phyloP scores from a whole-genome alignment of 1,140 invertebrate species.

The Nasonia longicornis region DNA sequence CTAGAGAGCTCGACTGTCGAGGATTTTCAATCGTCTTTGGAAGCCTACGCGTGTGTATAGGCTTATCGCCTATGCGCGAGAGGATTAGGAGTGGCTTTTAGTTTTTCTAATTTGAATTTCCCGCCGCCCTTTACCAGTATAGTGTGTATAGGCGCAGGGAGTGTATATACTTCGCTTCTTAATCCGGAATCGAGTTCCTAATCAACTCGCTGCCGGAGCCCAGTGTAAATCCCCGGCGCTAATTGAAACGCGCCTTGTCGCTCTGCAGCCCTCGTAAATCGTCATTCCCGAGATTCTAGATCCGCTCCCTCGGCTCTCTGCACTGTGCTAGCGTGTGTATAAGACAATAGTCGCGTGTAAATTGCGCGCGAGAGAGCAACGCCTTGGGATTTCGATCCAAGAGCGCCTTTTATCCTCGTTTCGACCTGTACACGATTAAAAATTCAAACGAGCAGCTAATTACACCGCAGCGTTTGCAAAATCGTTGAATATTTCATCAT shows the following conservation, averaged over 20 bases:
- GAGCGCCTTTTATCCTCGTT: background rate
- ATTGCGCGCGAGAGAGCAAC: background rate
- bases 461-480: background rate
- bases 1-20: background rate
- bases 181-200: slow-evolving; percentile 31
- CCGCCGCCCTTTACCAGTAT: background rate
- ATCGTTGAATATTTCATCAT: background rate
- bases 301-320: background rate
- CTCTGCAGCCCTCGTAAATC: background rate
- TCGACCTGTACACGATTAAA: too few species aligned
- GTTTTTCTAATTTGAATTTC: background rate
- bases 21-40: slow-evolving; percentile 37
- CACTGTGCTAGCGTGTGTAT: background rate
- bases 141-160: background rate
- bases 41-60: background rate
- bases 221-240: slow-evolving; percentile 20
- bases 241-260: slow-evolving; percentile 24
- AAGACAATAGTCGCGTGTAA: slow-evolving; percentile 7
- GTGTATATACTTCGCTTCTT: background rate
- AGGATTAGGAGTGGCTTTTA: too few species aligned
- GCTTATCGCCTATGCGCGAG: background rate
- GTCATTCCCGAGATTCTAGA: slow-evolving; percentile 22
- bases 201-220: slow-evolving; percentile 8
- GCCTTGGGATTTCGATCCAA: background rate
- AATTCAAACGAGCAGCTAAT: background rate